phyloP scores from a whole-genome alignment of 2,113 vertebrate genomes.

The Edolisoma coerulescens region DNA sequence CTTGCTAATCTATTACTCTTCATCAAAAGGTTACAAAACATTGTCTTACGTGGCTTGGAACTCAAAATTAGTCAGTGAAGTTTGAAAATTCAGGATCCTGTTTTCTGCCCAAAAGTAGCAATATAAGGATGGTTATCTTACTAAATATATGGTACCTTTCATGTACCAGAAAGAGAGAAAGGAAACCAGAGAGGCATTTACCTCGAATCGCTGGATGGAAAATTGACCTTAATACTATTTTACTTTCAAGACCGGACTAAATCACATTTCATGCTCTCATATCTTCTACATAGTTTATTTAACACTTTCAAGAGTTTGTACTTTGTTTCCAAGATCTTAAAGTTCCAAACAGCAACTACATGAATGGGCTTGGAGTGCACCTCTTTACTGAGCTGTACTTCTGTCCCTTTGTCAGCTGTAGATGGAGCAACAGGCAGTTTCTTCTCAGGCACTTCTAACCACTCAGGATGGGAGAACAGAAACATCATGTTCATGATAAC shows the following conservation, averaged over 20 bases:
- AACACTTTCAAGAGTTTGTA: neutral
- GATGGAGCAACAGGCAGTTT: neutral
- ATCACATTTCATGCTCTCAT: neutral
- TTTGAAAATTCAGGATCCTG: neutral
- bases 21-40: neutral
- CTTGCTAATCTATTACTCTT: neutral
- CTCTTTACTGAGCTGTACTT: neutral
- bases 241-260: neutral
- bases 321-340: neutral
- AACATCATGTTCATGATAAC: neutral
- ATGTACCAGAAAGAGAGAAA: neutral
- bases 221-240: neutral
- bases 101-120: neutral
- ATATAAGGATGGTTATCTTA: neutral
- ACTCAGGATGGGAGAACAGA: neutral
- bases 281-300: neutral
- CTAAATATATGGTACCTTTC: neutral
- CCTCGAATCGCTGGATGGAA: neutral
- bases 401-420: neutral
- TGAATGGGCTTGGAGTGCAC: neutral
- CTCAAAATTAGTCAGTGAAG: neutral
- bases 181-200: neutral
- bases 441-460: neutral
- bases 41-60: neutral
- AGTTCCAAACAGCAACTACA: neutral